These are phyloP conservation scores for Willowsia nigromaculata DNA, from an alignment of 2,888 invertebrate species.

Conservation along the genomic window DNA sequence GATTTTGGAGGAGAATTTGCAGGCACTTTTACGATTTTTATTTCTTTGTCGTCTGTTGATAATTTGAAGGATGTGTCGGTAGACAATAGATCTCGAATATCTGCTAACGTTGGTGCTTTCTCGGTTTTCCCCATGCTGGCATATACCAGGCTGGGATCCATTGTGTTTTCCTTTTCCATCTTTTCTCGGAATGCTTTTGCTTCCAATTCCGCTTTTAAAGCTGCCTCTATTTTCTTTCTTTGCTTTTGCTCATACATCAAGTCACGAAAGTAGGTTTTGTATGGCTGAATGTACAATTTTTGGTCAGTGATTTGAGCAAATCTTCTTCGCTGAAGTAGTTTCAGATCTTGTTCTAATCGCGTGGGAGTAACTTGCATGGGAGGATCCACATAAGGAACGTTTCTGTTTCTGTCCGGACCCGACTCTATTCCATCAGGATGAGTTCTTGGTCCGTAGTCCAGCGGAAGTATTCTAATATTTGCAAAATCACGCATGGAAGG, in stretches of 20 bases:
- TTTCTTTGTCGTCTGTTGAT: neutral
- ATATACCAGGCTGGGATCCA: neutral
- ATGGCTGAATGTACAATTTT: constrained; percentile 48
- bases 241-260: constrained; percentile 53
- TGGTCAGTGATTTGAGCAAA: constrained; percentile 59
- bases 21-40: constrained; percentile 10
- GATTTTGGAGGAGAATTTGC: neutral
- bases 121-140: neutral
- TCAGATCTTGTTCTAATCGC: constrained; percentile 61
- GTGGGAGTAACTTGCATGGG: neutral
- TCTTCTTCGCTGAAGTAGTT: constrained; percentile 40
- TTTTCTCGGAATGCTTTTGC: neutral
- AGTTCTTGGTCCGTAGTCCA: constrained; percentile 66
- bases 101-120: constrained; percentile 11
- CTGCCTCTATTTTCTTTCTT: constrained; percentile 20
- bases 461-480: constrained; percentile 53
- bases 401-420: constrained; percentile 55
- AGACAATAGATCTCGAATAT: constrained; percentile 30
- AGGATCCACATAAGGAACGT: constrained; percentile 52
- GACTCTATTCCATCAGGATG: constrained; percentile 70
- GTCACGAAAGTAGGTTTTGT: constrained; percentile 67
- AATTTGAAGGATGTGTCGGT: neutral
- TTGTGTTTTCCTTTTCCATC: neutral
- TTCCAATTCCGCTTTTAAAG: constrained; percentile 26
- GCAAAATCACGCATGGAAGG: constrained; percentile 69